A percentile compares a stretch with the other conserved stretches of the same genome.
These are phyloP conservation scores for Allygus modestus DNA, from an alignment of 2,888 invertebrate species.

Conservation along the genomic window DNA sequence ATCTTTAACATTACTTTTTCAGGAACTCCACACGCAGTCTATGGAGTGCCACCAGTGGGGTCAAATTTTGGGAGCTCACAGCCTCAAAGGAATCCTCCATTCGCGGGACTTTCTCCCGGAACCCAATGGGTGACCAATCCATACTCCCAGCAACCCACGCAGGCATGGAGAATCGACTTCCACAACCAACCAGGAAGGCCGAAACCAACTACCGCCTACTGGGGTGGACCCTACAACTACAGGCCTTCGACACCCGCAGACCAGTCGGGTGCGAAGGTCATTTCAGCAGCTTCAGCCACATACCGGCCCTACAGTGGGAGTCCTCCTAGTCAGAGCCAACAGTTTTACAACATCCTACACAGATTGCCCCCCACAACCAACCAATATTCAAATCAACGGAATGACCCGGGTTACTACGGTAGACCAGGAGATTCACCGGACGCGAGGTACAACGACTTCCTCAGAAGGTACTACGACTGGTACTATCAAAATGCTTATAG, in stretches of 20 bases:
- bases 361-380: neutral
- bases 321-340: neutral
- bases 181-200: neutral
- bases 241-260: neutral
- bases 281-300: neutral
- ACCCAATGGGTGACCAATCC: neutral
- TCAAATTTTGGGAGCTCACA: neutral
- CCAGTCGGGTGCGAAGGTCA: neutral
- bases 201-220: neutral
- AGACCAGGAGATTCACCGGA: neutral
- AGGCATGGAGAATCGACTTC: neutral
- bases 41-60: neutral
- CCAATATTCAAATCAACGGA: neutral
- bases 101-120: neutral
- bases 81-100: neutral
- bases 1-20: neutral
- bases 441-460: neutral
- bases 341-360: neutral
- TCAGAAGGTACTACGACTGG: slow-evolving; percentile 15
- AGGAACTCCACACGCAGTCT: slow-evolving; percentile 32
- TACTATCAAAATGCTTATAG: neutral
- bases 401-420: neutral
- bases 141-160: neutral
- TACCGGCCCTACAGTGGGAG: neutral
- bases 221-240: neutral